Conservation (phyloP, 1,140 invertebrate species). For the Eriosoma lanigerum region DNA sequence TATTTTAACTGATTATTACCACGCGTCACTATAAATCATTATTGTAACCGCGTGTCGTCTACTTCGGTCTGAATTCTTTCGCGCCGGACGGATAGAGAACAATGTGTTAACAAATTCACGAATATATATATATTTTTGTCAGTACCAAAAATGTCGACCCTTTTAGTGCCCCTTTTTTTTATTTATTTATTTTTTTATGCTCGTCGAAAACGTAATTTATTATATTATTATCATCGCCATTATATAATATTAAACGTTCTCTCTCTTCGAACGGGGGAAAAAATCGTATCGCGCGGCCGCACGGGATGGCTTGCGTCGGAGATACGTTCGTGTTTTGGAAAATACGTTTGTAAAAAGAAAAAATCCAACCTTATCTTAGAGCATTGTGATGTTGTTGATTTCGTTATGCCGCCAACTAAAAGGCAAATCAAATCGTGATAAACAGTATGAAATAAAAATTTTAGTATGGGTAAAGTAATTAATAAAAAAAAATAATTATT, state of each 20-base stretch:
- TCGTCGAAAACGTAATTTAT: background rate
- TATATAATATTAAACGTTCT: background rate
- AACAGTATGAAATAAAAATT: too few species aligned
- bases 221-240: slow-evolving; percentile 30
- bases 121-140: background rate
- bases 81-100: background rate
- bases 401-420: too few species aligned
- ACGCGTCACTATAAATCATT: slow-evolving; percentile 2
- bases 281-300: background rate
- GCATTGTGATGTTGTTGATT: too few species aligned
- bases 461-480: too few species aligned
- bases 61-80: background rate
- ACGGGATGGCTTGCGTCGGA: background rate
- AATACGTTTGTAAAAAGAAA: too few species aligned
- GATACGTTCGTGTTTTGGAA: background rate
- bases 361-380: too few species aligned
- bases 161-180: background rate
- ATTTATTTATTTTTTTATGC: slow-evolving; percentile 1
- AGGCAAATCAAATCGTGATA: too few species aligned
- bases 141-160: background rate
- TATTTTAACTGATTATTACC: too few species aligned
- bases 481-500: too few species aligned
- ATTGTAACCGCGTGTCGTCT: background rate
- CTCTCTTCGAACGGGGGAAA: background rate
- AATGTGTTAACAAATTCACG: background rate